These are phyloP conservation scores for Prionace glauca DNA, from an alignment of 2,797 vertebrate genomes.

Conservation along the genomic window DNA sequence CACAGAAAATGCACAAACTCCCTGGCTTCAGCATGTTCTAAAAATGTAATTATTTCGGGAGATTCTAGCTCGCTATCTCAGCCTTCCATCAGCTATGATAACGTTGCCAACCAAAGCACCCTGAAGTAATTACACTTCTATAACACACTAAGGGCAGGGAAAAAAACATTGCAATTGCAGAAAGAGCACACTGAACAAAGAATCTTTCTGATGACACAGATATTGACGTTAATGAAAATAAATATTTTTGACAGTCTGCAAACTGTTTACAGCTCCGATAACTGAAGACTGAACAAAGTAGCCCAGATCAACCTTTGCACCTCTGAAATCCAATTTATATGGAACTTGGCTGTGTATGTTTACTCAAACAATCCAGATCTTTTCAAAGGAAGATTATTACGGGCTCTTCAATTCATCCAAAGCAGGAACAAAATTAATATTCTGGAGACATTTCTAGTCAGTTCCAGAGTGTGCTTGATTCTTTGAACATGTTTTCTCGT, in stretches of 20 bases:
- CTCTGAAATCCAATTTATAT: not conserved
- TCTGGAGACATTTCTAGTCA: not conserved
- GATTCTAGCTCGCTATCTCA: not conserved
- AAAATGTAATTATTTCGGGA: constrained; percentile 18
- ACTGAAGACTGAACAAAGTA: not conserved
- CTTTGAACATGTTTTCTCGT: not conserved
- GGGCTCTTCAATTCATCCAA: not conserved
- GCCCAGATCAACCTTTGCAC: not conserved
- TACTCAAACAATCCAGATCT: not conserved
- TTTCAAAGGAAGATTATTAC: not conserved
- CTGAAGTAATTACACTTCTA: constrained; percentile 14
- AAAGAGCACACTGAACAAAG: not conserved
- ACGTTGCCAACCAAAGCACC: constrained; percentile 14
- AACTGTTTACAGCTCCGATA: not conserved
- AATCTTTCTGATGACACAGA: not conserved
- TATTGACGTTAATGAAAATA: constrained; percentile 16
- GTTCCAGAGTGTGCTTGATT: not conserved
- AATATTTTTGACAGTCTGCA: constrained; percentile 15
- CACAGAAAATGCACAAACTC: not conserved
- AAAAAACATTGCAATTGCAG: not conserved
- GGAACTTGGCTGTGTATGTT: not conserved
- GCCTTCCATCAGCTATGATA: constrained; percentile 15
- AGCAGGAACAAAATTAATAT: not conserved
- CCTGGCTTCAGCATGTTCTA: not conserved
- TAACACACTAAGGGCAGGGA: not conserved